Evolutionary conservation across 2,888 invertebrate species (phyloP).

Genomic region (Aphrophora alni): DNA sequence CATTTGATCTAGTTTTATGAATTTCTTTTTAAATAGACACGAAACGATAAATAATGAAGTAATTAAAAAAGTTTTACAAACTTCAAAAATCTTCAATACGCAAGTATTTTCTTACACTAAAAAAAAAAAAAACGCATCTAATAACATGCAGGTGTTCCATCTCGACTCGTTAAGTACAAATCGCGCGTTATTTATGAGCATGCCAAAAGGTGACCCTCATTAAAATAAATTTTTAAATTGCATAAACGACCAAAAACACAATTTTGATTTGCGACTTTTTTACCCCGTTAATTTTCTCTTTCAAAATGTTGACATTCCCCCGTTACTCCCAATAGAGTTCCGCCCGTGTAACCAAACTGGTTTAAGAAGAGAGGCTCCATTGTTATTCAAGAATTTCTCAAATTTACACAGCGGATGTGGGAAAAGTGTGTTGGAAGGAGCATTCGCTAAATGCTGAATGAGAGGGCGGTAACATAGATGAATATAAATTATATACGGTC

Average conservation of each 20-base stretch:
- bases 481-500: conserved; percentile 33
- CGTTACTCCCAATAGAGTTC: too few relatives aligned
- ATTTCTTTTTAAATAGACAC: too few relatives aligned
- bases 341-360: not conserved
- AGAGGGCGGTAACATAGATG: too few relatives aligned
- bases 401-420: conserved; percentile 17
- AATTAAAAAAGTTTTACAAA: too few relatives aligned
- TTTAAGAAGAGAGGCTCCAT: not conserved
- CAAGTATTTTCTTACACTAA: too few relatives aligned
- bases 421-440: not conserved
- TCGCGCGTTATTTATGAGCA: not conserved
- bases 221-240: not conserved
- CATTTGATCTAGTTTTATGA: too few relatives aligned
- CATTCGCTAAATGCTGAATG: too few relatives aligned
- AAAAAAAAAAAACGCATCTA: not conserved
- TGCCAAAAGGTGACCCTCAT: not conserved
- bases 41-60: too few relatives aligned
- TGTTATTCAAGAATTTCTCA: not conserved
- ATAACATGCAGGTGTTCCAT: not conserved
- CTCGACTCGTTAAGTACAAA: not conserved
- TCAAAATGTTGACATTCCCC: too few relatives aligned
- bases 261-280: not conserved
- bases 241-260: not conserved
- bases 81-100: too few relatives aligned
- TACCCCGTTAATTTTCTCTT: too few relatives aligned